Evolutionary conservation across 2,113 vertebrate species (phyloP).

Genomic region (Sula dactylatra): DNA sequence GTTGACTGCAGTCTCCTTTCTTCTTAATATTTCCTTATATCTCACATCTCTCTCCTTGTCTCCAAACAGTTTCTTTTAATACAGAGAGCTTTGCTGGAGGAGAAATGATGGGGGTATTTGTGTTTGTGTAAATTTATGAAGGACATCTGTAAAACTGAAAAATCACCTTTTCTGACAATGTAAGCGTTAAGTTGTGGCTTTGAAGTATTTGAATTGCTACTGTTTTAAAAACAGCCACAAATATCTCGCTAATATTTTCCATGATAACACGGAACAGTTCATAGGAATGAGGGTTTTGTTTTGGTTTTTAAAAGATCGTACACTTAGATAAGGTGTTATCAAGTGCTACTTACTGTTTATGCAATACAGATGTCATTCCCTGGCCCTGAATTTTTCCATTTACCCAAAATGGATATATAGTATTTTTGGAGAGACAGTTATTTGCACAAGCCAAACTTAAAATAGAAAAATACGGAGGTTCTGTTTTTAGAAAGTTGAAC

Average conservation of each 20-base stretch:
- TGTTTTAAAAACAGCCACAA: conserved; percentile 4
- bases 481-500: conserved; percentile 50
- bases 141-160: neutral
- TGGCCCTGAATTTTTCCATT: conserved; percentile 63
- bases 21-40: neutral
- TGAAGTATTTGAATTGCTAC: neutral
- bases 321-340: conserved; percentile 39
- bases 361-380: conserved; percentile 49
- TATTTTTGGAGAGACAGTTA: conserved; percentile 52
- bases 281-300: neutral
- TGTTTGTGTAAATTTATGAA: neutral
- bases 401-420: conserved; percentile 35
- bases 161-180: neutral
- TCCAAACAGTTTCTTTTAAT: neutral
- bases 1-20: neutral
- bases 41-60: neutral
- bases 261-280: conserved; percentile 38
- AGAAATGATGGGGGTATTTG: neutral
- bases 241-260: conserved; percentile 30
- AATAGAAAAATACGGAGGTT: conserved; percentile 53
- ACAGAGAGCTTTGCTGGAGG: neutral
- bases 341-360: conserved; percentile 39
- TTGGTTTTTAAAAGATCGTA: conserved; percentile 14
- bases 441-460: conserved; percentile 51
- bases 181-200: neutral